phyloP scores from a whole-genome alignment of 2,888 invertebrate genomes.

The Aleiodes alternator region DNA sequence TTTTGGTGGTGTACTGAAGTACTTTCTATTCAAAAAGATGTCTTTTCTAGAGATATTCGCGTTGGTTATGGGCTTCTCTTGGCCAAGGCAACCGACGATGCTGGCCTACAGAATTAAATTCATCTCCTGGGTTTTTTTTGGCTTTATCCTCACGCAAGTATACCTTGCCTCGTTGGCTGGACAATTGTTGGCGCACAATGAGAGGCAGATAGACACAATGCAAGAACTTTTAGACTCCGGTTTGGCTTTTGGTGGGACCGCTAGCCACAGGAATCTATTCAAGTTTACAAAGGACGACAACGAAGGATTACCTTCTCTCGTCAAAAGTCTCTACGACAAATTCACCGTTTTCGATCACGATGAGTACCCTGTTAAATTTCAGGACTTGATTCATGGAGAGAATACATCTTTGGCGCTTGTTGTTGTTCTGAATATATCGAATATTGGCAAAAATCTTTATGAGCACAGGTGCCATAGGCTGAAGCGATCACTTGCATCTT shows the following conservation, averaged over 20 bases:
- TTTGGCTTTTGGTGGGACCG: slow-evolving; percentile 30
- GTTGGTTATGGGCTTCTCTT: slow-evolving; percentile 61
- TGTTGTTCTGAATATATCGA: slow-evolving; percentile 62
- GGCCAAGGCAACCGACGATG: slow-evolving; percentile 58
- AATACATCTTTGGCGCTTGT: slow-evolving; percentile 61
- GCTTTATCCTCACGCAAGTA: slow-evolving; percentile 65
- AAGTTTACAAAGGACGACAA: slow-evolving; percentile 72
- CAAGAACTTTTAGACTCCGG: slow-evolving; percentile 59
- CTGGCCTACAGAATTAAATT: slow-evolving; percentile 63
- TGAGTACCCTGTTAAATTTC: slow-evolving; percentile 51
- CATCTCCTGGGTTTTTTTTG: slow-evolving; percentile 67
- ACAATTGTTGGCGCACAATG: slow-evolving; percentile 62
- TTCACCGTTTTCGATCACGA: slow-evolving; percentile 56
- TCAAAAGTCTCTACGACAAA: slow-evolving; percentile 47
- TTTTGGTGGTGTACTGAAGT: slow-evolving; percentile 57
- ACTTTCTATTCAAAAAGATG: slow-evolving; percentile 58
- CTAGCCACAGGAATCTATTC: slow-evolving; percentile 33
- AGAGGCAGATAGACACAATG: slow-evolving; percentile 60
- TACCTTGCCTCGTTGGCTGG: slow-evolving; percentile 69
- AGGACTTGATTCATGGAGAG: slow-evolving; percentile 58
- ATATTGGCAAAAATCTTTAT: slow-evolving; percentile 47
- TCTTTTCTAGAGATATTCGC: slow-evolving; percentile 63
- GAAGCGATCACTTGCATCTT: slow-evolving; percentile 59
- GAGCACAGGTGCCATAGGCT: slow-evolving; percentile 59
- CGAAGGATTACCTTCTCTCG: slow-evolving; percentile 75